Conservation (phyloP, 1,140 invertebrate species). For the Drosophila littoralis region DNA sequence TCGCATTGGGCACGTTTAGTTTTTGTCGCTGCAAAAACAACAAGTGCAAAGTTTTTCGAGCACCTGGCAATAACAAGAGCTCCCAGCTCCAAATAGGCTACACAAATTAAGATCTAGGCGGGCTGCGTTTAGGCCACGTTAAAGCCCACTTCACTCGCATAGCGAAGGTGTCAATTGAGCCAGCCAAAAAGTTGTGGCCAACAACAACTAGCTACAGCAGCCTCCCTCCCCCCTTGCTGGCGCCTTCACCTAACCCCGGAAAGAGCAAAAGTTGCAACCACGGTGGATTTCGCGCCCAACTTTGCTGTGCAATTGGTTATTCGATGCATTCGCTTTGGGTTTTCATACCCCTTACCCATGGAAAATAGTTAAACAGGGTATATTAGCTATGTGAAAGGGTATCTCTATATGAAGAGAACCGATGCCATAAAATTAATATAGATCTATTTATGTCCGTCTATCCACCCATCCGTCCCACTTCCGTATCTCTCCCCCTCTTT, state of each 20-base stretch:
- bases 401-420: no score
- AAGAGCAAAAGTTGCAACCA: slow-evolving; percentile 76
- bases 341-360: neutral
- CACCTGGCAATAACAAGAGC: slow-evolving; percentile 57
- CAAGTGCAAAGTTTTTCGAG: slow-evolving; percentile 31
- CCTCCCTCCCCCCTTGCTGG: no score
- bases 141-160: slow-evolving; percentile 49
- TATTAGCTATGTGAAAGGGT: no score
- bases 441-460: no score
- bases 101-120: slow-evolving; percentile 26
- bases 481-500: no score
- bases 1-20: slow-evolving; percentile 74
- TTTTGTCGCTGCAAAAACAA: slow-evolving; percentile 44
- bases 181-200: slow-evolving; percentile 68
- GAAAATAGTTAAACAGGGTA: no score
- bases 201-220: slow-evolving; percentile 30
- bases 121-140: slow-evolving; percentile 40
- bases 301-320: slow-evolving; percentile 56
- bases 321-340: slow-evolving; percentile 26
- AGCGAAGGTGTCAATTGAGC: slow-evolving; percentile 75
- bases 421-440: no score
- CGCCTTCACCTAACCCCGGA: slow-evolving; percentile 48
- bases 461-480: no score
- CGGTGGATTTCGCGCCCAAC: slow-evolving; percentile 58
- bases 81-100: slow-evolving; percentile 37